Evolutionary conservation across 2,888 invertebrate genomes (phyloP), one percentile per base, ranked within the genome.

Genomic region (Cinara cedri): DNA sequence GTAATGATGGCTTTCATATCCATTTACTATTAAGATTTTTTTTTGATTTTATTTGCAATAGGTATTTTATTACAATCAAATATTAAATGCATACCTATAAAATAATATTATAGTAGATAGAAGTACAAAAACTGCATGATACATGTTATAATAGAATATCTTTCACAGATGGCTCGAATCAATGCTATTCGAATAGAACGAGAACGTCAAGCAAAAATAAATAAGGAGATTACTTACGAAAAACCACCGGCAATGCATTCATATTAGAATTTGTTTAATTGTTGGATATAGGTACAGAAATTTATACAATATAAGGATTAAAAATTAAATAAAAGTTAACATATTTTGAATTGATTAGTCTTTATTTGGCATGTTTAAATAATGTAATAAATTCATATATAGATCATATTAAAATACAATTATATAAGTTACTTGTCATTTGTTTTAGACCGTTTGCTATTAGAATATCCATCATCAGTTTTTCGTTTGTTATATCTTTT

Each of bases 241-340:
- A 68, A 78, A 34, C 76, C 76, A n/a, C 76, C 76, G 16, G 76
- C 11, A 19, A 78, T 78, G 76, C 76, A 78, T 34, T 8, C 60
- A 51, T 51, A 49, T 16, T 78, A 78, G 44, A 66, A 21, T 14
- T 6, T 0, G 1, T 19, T 70, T 26, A 21, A 3, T 13, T 60
- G 13, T 57, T 49, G 49, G 13, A 9, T 57, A 9, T 10, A 44
- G 16, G 34, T 54, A 24, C 1, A 46, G 10, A 13, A 34, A 19
- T 21, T 46, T 49, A 72, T 19, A 54, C 16, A 6, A 21, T 55
- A 55, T 3, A 11, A 54, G 9, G 14, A 68, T 49, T 68, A 34
- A 21, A 72, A 72, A 44, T 46, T 11, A 57, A 57, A 13, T 13
- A 34, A 60, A 49, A 10, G 21, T n/a, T 76, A 3, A 13, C 26